A percentile compares a stretch with the other conserved stretches of the same genome.
Conservation (phyloP, 2,888 invertebrate species). For the Empis livida region DNA sequence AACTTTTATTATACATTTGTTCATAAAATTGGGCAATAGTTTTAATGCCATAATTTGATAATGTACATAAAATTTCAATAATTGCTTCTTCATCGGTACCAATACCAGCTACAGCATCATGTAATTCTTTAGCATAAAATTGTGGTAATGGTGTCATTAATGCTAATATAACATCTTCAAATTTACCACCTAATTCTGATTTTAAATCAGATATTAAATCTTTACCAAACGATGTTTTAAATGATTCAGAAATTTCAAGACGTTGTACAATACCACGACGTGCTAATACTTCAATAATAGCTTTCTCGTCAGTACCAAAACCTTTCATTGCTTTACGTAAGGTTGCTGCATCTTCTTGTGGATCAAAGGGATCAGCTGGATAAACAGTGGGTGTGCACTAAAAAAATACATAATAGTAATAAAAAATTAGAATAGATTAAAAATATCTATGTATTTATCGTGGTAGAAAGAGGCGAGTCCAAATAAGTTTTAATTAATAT, state of each 20-base stretch:
- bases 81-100: slow-evolving; percentile 87
- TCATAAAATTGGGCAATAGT: slow-evolving; percentile 77
- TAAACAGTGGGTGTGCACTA: slow-evolving; percentile 81
- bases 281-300: slow-evolving; percentile 80
- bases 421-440: not conserved
- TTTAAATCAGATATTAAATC: slow-evolving; percentile 72
- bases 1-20: slow-evolving; percentile 63
- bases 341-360: slow-evolving; percentile 69
- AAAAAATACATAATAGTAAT: slow-evolving; percentile 8
- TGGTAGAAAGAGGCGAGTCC: no score
- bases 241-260: slow-evolving; percentile 77
- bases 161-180: slow-evolving; percentile 81
- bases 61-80: slow-evolving; percentile 83
- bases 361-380: slow-evolving; percentile 76
- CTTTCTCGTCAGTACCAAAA: slow-evolving; percentile 81
- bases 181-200: slow-evolving; percentile 77
- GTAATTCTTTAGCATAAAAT: slow-evolving; percentile 81
- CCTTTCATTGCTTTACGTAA: slow-evolving; percentile 88
- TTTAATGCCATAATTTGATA: slow-evolving; percentile 79
- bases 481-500: no score
- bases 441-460: no score
- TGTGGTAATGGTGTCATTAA: slow-evolving; percentile 82
- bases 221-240: slow-evolving; percentile 86
- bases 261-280: slow-evolving; percentile 83
- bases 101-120: slow-evolving; percentile 72